A percentile compares a stretch with the other conserved stretches of the same genome.
These are phyloP conservation scores for Heliothis subflexa DNA, from an alignment of 1,140 invertebrate genomes.

Conservation along the genomic window DNA sequence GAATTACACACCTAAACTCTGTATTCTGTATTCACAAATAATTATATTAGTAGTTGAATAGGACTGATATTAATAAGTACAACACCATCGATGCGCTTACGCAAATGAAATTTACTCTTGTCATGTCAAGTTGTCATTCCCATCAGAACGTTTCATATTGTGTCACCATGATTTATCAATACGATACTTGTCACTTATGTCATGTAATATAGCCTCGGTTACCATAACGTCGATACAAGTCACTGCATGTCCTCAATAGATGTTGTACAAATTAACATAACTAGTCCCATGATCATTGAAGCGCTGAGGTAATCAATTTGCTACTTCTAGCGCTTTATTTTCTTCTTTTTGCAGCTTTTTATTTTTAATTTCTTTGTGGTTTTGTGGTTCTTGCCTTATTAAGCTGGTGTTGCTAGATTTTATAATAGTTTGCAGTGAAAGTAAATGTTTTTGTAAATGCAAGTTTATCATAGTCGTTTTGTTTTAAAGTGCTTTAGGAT, in stretches of 20 bases:
- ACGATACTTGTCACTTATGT: slow-evolving; percentile 50
- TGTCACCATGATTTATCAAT: slow-evolving; percentile 36
- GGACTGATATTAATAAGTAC: too few species aligned
- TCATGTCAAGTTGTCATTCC: slow-evolving; percentile 15
- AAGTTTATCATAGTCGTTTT: background rate
- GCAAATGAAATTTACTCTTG: background rate
- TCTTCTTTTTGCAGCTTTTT: background rate
- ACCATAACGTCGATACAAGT: slow-evolving; percentile 57
- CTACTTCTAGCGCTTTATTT: slow-evolving; percentile 6
- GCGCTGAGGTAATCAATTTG: slow-evolving; percentile 14
- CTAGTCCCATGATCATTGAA: slow-evolving; percentile 45
- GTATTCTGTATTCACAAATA: too few species aligned
- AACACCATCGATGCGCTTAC: background rate
- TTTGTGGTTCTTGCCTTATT: background rate
- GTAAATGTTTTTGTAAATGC: background rate
- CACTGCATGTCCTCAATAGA: slow-evolving; percentile 59
- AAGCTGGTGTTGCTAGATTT: background rate
- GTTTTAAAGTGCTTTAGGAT: background rate
- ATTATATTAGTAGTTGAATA: too few species aligned
- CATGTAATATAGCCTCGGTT: slow-evolving; percentile 34
- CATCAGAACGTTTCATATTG: slow-evolving; percentile 16
- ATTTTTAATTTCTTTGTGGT: background rate
- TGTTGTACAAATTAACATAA: slow-evolving; percentile 60
- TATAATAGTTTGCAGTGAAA: too few species aligned
- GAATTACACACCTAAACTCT: too few species aligned